Evolutionary conservation across 2,888 invertebrate genomes (phyloP).

Genomic region (Noctua comes): DNA sequence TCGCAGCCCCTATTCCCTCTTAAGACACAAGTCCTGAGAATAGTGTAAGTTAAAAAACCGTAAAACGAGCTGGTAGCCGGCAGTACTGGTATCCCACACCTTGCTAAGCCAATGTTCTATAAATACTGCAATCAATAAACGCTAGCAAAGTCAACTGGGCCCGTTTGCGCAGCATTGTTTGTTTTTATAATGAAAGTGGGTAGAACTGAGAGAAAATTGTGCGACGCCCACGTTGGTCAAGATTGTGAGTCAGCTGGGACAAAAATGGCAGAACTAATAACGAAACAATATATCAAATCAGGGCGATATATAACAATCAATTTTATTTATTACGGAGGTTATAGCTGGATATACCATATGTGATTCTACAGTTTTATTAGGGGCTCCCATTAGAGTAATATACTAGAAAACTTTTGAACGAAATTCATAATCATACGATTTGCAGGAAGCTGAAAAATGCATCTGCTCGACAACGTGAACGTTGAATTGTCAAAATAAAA

Average conservation of each 20-base stretch:
- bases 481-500: not conserved
- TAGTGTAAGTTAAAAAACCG: not conserved
- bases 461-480: not conserved
- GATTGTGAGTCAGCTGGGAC: not conserved
- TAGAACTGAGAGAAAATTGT: slow-evolving; percentile 7
- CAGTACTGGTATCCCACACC: not conserved
- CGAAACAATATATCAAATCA: slow-evolving; percentile 15
- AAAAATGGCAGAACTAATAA: slow-evolving; percentile 25
- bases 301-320: not conserved
- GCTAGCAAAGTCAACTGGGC: slow-evolving; percentile 14
- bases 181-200: slow-evolving; percentile 33
- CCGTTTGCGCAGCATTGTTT: slow-evolving; percentile 20
- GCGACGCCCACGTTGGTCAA: slow-evolving; percentile 7
- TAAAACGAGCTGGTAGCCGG: no score
- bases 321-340: not conserved
- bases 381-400: no score
- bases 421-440: no score
- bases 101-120: slow-evolving; percentile 38
- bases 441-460: not conserved
- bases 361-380: not conserved
- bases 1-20: no score
- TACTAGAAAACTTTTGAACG: not conserved
- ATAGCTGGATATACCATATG: not conserved
- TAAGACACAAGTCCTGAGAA: not conserved
- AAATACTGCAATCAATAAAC: slow-evolving; percentile 48